phyloP scores from a whole-genome alignment of 2,113 vertebrate genomes.

The Xiphorhynchus elegans region DNA sequence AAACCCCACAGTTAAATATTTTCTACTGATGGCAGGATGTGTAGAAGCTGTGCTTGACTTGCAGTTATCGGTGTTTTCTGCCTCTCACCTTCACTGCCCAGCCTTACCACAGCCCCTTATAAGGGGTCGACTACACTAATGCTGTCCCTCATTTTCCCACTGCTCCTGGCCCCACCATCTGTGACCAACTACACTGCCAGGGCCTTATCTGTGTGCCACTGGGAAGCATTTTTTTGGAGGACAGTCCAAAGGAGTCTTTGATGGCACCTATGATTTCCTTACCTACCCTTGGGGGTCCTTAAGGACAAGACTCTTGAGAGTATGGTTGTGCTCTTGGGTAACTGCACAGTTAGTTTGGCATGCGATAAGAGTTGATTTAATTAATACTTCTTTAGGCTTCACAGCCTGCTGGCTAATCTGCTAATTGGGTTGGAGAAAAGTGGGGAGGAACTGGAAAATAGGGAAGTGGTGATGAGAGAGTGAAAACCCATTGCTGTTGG shows the following conservation, averaged over 20 bases:
- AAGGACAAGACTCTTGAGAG: background rate
- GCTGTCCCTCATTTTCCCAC: background rate
- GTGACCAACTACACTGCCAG: background rate
- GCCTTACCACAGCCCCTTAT: rapidly evolving
- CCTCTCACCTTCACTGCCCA: background rate
- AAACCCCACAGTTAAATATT: background rate
- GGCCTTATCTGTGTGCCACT: background rate
- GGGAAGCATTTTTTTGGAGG: background rate
- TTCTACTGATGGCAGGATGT: background rate
- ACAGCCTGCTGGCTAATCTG: constrained; percentile 34
- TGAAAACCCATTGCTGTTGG: background rate
- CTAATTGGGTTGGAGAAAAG: constrained; percentile 38
- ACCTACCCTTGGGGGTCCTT: background rate
- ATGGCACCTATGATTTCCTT: constrained; percentile 16
- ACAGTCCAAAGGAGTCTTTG: background rate
- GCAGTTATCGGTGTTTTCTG: background rate
- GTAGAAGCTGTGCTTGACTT: background rate
- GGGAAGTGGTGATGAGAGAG: background rate
- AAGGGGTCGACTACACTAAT: rapidly evolving
- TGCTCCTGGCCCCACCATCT: background rate
- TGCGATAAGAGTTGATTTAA: constrained; percentile 41
- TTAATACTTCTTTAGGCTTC: constrained; percentile 32
- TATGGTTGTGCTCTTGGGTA: background rate
- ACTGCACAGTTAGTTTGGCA: background rate
- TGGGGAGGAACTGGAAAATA: background rate